These are phyloP conservation scores for Euplexia lucipara DNA, from an alignment of 2,888 invertebrate species.

Conservation along the genomic window DNA sequence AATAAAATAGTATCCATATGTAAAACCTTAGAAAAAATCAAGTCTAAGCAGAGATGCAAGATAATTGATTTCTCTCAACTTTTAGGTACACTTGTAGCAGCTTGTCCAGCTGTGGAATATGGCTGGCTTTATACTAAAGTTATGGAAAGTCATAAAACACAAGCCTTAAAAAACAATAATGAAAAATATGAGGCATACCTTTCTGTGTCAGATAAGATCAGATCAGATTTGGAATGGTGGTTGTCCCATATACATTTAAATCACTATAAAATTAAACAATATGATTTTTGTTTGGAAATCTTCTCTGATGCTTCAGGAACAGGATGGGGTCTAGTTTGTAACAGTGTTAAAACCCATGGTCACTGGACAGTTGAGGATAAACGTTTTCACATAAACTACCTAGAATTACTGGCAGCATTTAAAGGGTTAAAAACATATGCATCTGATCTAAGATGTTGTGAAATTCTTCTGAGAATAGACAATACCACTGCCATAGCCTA, in stretches of 20 bases:
- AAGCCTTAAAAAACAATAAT: constrained; percentile 6
- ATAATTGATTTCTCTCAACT: constrained; percentile 56
- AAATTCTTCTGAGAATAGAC: constrained; percentile 22
- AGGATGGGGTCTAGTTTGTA: constrained; percentile 21
- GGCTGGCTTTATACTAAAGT: constrained; percentile 66
- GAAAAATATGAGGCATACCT: background rate
- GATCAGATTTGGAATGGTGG: constrained; percentile 7
- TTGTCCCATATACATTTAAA: background rate
- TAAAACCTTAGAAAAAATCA: background rate
- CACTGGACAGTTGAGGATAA: constrained; percentile 2
- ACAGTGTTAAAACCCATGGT: background rate
- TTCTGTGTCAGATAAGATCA: background rate
- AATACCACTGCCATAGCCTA: constrained; percentile 31
- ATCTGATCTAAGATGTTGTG: background rate
- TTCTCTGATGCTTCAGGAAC: constrained; percentile 19
- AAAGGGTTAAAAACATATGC: constrained; percentile 20
- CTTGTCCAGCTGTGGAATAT: constrained; percentile 68
- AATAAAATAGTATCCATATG: constrained; percentile 44
- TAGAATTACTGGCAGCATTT: constrained; percentile 8
- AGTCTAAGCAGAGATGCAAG: constrained; percentile 41
- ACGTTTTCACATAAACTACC: background rate
- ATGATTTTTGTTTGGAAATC: constrained; percentile 14
- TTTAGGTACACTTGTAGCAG: constrained; percentile 57
- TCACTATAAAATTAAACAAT: constrained; percentile 4
- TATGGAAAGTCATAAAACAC: constrained; percentile 51